These are phyloP conservation scores for Enteromius viviparus DNA, from an alignment of 2,797 vertebrate species.

Conservation along the genomic window DNA sequence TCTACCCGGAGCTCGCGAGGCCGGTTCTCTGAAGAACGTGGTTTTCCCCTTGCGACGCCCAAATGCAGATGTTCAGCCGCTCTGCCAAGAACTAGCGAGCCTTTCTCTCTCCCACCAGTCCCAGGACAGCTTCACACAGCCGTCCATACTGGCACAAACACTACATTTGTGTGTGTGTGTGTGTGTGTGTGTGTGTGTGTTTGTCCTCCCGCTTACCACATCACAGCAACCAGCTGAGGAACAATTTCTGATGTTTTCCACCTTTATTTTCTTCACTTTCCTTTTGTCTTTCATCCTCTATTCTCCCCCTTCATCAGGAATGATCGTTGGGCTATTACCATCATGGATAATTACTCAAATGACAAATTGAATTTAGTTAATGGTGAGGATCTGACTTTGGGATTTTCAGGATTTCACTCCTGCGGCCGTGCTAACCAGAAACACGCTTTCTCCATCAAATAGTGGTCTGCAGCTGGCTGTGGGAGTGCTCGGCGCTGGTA, in stretches of 20 bases:
- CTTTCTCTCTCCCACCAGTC: slow-evolving; percentile 60
- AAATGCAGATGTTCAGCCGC: slow-evolving; percentile 69
- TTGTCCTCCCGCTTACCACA: slow-evolving; percentile 52
- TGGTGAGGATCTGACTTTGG: slow-evolving; percentile 64
- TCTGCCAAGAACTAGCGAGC: slow-evolving; percentile 65
- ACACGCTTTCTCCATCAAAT: slow-evolving; percentile 58
- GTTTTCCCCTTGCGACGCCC: slow-evolving; percentile 63
- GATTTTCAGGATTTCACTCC: slow-evolving; percentile 56
- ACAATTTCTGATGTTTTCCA: slow-evolving; percentile 54
- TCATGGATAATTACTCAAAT: slow-evolving; percentile 49
- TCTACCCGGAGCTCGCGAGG: slow-evolving; percentile 58
- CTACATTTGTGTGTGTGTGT: slow-evolving; percentile 35
- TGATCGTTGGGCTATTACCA: slow-evolving; percentile 10
- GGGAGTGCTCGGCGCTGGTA: slow-evolving; percentile 44
- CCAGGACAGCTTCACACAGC: slow-evolving; percentile 58
- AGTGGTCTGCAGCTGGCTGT: slow-evolving; percentile 55
- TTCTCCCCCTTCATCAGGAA: slow-evolving; percentile 25
- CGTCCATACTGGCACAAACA: slow-evolving; percentile 54
- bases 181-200: slow-evolving; percentile 42
- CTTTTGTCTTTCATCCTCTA: slow-evolving; percentile 26
- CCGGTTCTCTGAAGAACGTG: slow-evolving; percentile 60
- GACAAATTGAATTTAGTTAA: slow-evolving; percentile 57
- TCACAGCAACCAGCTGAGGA: slow-evolving; percentile 57
- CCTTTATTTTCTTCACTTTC: slow-evolving; percentile 35
- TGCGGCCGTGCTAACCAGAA: slow-evolving; percentile 59